A percentile compares a stretch with the other conserved stretches of the same genome.
phyloP scores from a whole-genome alignment of 2,888 invertebrate species.

The Nymphalis c-album region DNA sequence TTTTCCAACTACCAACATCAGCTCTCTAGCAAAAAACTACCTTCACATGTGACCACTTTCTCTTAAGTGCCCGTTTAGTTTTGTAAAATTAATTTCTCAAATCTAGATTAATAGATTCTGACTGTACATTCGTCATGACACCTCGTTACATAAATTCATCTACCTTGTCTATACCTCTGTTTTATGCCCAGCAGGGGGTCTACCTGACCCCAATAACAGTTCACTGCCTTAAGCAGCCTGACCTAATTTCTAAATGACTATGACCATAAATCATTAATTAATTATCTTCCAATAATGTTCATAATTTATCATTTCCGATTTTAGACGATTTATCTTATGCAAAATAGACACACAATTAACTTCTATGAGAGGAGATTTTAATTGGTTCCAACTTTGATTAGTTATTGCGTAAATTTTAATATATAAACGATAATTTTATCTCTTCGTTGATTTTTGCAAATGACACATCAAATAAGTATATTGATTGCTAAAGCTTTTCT shows the following conservation, averaged over 20 bases:
- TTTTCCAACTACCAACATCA: too few relatives aligned
- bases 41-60: too few relatives aligned
- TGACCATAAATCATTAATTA: slow-evolving; percentile 43
- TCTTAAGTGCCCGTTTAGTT: too few relatives aligned
- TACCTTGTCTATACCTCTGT: slow-evolving; percentile 22
- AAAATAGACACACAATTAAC: slow-evolving; percentile 41
- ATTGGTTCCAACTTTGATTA: slow-evolving; percentile 29
- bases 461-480: too few relatives aligned
- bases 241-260: slow-evolving; percentile 43
- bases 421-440: not conserved
- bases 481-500: too few relatives aligned
- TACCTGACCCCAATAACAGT: slow-evolving; percentile 37
- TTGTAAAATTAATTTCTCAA: not conserved
- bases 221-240: slow-evolving; percentile 42
- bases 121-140: slow-evolving; percentile 19
- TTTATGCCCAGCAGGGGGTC: slow-evolving; percentile 38
- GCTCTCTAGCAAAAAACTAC: too few relatives aligned
- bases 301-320: slow-evolving; percentile 41
- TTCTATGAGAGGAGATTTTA: slow-evolving; percentile 31
- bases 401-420: slow-evolving; percentile 9
- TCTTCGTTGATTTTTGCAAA: not conserved
- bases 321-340: slow-evolving; percentile 43
- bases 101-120: slow-evolving; percentile 1
- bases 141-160: slow-evolving; percentile 35
- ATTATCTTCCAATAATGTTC: slow-evolving; percentile 43